Conservation (phyloP, 2,113 vertebrate genomes). For the Axis porcinus region DNA sequence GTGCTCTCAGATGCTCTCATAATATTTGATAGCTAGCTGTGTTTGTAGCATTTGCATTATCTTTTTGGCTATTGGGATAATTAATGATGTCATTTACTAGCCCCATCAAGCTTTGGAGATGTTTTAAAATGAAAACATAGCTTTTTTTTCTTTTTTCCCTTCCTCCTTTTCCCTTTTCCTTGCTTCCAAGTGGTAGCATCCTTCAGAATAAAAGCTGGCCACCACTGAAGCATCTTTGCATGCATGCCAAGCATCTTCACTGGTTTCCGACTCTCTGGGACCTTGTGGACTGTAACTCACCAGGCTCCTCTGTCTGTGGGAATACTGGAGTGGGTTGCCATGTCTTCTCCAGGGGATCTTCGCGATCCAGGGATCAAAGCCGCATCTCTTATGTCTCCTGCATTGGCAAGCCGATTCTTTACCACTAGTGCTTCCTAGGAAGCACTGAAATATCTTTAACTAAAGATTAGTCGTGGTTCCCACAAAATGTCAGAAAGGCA, state of each 20-base stretch:
- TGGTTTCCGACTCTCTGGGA: background rate
- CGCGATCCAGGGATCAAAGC: background rate
- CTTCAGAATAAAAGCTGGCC: background rate
- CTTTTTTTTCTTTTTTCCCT: background rate
- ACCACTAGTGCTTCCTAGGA: background rate
- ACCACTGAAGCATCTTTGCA: background rate
- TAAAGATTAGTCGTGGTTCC: background rate
- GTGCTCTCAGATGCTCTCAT: background rate
- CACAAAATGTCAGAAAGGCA: background rate
- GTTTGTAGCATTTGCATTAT: background rate
- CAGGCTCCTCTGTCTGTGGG: background rate
- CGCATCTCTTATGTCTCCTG: background rate
- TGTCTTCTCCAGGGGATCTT: background rate
- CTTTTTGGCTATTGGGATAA: background rate
- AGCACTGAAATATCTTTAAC: background rate
- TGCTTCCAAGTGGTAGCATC: background rate
- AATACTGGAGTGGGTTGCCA: background rate
- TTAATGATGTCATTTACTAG: background rate
- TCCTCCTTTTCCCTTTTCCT: background rate
- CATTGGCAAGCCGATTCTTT: background rate
- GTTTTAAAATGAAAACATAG: background rate
- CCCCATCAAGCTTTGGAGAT: background rate
- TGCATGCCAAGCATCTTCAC: background rate
- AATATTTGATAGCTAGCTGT: background rate
- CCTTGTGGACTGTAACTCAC: background rate